Base-by-base conservation (phyloP, 2,888 invertebrate species). In the Platycheirus albimanus region DNA sequence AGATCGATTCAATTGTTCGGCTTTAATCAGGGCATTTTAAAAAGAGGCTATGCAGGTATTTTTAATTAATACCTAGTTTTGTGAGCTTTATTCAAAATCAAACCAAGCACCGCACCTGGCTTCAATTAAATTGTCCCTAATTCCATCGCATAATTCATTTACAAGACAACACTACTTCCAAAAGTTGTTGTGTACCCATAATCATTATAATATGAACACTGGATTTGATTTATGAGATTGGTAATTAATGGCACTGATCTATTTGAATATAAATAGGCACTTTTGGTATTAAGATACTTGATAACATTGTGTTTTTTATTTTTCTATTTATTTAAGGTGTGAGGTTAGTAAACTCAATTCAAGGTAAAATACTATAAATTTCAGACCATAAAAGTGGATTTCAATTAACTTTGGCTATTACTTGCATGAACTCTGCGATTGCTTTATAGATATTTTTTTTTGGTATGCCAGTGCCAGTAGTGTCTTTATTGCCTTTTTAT, bases 291-390 rank as follows among this genome's bases (percentile, higher is more conserved):
- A 41, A 58, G 38, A 47, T 54, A 64, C 28, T 47, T 10, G 36
- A 49, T 74, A 38, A 28, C 33, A 45, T 47, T 69, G 54, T 58
- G n/a, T n/a, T 56, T 11, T 10, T 15, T 56, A 15, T 19, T 56
- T 38, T 30, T 30, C 15, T 30, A 30, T 36, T 38, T 38, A 4
- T 38, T 56, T 43, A 43, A 56, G 30, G 41, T 49, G n/a, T 75
- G 43, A 69, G 61, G 61, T 69, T 69, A 69, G 28, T 76, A 20
- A 76, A 76, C 69, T 61, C 17, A 19, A 45, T 45, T 52, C 69
- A 69, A 69, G 76, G 69, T 38, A 52, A 69, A 52, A 61, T 38
- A 45, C 64, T 1, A 13, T 41, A n/a, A 28, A 54, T 56, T n/a
- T 38, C 36, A 45, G 61, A 63, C 54, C 74, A 51, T 66, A 67